phyloP scores from a whole-genome alignment of 2,113 vertebrate species.

The Cebidichthys violaceus region DNA sequence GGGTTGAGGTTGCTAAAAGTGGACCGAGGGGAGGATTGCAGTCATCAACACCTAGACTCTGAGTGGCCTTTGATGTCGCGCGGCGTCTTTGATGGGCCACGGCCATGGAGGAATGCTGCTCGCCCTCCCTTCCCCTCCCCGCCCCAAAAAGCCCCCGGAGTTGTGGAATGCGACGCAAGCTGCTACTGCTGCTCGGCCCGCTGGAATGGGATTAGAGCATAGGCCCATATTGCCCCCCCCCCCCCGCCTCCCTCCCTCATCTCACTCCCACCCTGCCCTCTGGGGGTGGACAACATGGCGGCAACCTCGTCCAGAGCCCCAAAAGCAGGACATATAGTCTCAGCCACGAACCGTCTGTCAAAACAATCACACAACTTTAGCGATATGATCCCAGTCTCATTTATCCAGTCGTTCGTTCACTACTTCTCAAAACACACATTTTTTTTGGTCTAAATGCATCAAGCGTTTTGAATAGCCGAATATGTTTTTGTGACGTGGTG shows the following conservation, averaged over 20 bases:
- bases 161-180: conserved; percentile 84
- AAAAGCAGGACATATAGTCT: neutral
- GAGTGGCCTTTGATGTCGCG: conserved; percentile 80
- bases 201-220: conserved; percentile 84
- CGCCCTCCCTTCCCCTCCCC: conserved; percentile 58
- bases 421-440: too few relatives aligned
- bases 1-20: conserved; percentile 79
- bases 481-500: too few relatives aligned
- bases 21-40: conserved; percentile 78
- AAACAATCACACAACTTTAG: too few relatives aligned
- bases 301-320: conserved; percentile 28
- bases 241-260: conserved; percentile 34
- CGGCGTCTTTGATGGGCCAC: conserved; percentile 80
- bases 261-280: conserved; percentile 42
- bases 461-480: too few relatives aligned
- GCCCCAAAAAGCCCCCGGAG: conserved; percentile 81
- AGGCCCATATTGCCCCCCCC: conserved; percentile 57
- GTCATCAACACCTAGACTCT: conserved; percentile 84
- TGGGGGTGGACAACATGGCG: conserved; percentile 63
- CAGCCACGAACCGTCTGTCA: too few relatives aligned
- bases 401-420: too few relatives aligned
- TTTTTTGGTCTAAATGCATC: too few relatives aligned
- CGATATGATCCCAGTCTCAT: too few relatives aligned
- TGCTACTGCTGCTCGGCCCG: conserved; percentile 75
- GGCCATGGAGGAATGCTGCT: conserved; percentile 77